phyloP scores from a whole-genome alignment of 2,888 invertebrate genomes.

The Agriopis aurantiaria region DNA sequence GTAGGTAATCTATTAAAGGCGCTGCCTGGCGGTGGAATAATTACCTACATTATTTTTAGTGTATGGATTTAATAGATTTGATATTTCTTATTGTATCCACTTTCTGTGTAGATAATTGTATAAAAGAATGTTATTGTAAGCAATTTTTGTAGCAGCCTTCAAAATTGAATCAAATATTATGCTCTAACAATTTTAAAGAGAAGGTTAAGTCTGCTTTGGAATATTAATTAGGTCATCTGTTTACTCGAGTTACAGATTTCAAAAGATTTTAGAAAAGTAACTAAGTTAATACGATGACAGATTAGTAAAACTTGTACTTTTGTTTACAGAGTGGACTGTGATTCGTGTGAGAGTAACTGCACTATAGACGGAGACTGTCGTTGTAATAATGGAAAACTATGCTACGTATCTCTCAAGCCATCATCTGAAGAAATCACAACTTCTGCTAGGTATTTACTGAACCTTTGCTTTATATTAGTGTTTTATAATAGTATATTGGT shows the following conservation, averaged over 20 bases:
- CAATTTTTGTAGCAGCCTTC: neutral
- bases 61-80: neutral
- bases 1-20: too few relatives aligned
- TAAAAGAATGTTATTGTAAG: neutral
- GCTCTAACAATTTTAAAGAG: neutral
- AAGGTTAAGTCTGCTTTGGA: neutral
- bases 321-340: slow-evolving; percentile 62
- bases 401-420: slow-evolving; percentile 36
- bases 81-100: neutral
- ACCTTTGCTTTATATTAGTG: neutral
- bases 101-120: neutral
- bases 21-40: too few relatives aligned
- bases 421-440: slow-evolving; percentile 51
- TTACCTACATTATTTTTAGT: too few relatives aligned
- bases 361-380: slow-evolving; percentile 46
- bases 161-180: neutral
- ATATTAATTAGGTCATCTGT: too few relatives aligned
- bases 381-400: slow-evolving; percentile 55
- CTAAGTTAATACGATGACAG: neutral
- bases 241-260: too few relatives aligned
- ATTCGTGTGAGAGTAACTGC: slow-evolving; percentile 56
- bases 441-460: slow-evolving; percentile 51
- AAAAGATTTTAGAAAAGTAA: neutral
- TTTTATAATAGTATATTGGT: neutral
- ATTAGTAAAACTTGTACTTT: neutral